Evolutionary conservation across 2,113 vertebrate genomes (phyloP), one percentile per base, ranked within the genome.

Genomic region (Cynocephalus volans): DNA sequence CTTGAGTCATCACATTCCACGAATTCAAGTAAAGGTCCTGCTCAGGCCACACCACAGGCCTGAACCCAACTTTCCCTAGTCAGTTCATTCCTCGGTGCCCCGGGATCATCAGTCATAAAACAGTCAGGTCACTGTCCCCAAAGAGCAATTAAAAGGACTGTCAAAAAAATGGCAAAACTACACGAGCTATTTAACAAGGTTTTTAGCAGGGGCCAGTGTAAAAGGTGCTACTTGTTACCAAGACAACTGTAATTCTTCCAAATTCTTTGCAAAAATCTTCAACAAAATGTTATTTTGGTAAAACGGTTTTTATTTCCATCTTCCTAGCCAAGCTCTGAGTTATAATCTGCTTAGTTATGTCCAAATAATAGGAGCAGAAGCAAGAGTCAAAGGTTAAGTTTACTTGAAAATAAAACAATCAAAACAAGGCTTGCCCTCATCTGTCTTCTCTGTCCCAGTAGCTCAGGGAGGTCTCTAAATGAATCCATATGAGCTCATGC

Each of bases 401-500:
- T 62, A 79, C 56, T 54, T 82, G 0, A 45, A 72, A 62, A 41
- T 77, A 65, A 3, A n/a, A 4, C 23, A 70, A 41, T 11, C 36
- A 23, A 33, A 80, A 60, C 5, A 8, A 50, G 12, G 26, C 52
- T 75, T 81, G 31, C 23, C 81, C 23, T 96, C 95, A 0, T 67
- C 76, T 93, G 81, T 54, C 18, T 69, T 89, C 76, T 96, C 85
- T 92, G 62, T 54, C 95, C 86, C 33, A 88, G 52, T 26, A 96
- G 88, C 36, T 33, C 86, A 86, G 4, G 86, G 60, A 82, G 79
- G 67, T 93, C 97, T 83, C 95, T 48, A 2, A 75, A 93, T 96
- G 94, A 72, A 90, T 96, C 88, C 67, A 41, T 36, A 67, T 88
- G 97, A 93, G 79, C 91, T 97, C 95, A 83, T 50, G 88, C 94